phyloP scores from a whole-genome alignment of 2,113 vertebrate genomes.

The Raja brachyura region DNA sequence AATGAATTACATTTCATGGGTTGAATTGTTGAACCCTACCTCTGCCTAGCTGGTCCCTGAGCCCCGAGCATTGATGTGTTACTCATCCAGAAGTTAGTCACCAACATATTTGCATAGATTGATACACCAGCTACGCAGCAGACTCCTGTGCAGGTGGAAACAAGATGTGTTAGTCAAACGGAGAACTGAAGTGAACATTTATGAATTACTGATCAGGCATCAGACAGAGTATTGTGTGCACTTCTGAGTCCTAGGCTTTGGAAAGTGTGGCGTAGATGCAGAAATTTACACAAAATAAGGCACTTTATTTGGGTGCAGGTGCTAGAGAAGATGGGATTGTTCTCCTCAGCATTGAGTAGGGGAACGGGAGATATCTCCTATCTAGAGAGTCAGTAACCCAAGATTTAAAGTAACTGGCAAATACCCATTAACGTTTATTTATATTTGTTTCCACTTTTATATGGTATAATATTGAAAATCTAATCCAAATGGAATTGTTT shows the following conservation, averaged over 20 bases:
- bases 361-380: not conserved
- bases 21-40: slow-evolving; percentile 39
- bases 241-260: not conserved
- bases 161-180: slow-evolving; percentile 25
- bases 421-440: not conserved
- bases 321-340: not conserved
- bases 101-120: slow-evolving; percentile 82
- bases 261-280: not conserved
- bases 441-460: not conserved
- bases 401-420: not conserved
- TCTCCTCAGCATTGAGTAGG: not conserved
- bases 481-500: not conserved
- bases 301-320: not conserved
- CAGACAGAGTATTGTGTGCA: not conserved
- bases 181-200: slow-evolving; percentile 1
- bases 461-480: not conserved
- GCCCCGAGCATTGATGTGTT: slow-evolving; percentile 51
- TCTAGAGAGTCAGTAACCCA: not conserved
- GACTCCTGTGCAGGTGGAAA: slow-evolving; percentile 55
- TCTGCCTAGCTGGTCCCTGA: slow-evolving; percentile 43
- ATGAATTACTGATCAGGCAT: not conserved
- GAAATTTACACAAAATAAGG: not conserved
- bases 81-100: slow-evolving; percentile 79
- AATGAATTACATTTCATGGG: not conserved
- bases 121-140: slow-evolving; percentile 80